Base-by-base conservation (phyloP, 92 coral and sea anemone genomes). In the Ricordea florida region DNA sequence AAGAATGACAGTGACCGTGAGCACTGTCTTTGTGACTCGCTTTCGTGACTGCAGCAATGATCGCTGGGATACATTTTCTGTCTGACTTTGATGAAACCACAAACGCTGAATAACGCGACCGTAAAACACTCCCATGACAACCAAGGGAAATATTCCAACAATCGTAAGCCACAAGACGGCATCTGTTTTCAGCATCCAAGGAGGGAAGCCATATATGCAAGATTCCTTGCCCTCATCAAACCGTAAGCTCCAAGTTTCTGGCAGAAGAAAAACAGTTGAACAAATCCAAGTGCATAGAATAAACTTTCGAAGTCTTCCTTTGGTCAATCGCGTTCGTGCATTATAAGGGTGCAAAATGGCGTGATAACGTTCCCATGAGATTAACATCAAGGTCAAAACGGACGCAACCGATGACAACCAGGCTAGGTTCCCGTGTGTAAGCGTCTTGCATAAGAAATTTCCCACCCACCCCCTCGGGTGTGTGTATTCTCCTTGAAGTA, bases 331-430 rank as follows among this genome's bases (percentile, higher is more conserved):
- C 38, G 69, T 50, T 4, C 66, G 66, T 18, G 13, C 28, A 23
- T 31, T 52, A 33, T 29, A 78, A 18, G 87, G 87, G 27, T 79
- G 71, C 57, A 80, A 73, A 32, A 86, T 81, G 21, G 91, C 91
- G 45, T 64, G 64, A 44, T 80, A 86, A 14, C 91, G 50, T 52
- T 86, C 91, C 72, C 82, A 80, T n/a, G 91, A 87, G 27, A 86
- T 80, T 20, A 64, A 21, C 16, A 80, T 1, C 30, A 86, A 80
- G 8, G 79, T 80, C n/a, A 69, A 57, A 2, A 74, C 67, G 13
- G 83, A 60, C 6, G 91, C 87, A 6, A 67, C 46, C 16, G 82
- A 55, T 21, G 78, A 51, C n/a, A 80, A 23, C 91, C 91, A 86
- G 2, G 66, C 60, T 5, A 80, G 7, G 33, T 57, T 81, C 17